Evolutionary conservation across 2,113 vertebrate genomes (phyloP).

Genomic region (Halichoerus grypus): DNA sequence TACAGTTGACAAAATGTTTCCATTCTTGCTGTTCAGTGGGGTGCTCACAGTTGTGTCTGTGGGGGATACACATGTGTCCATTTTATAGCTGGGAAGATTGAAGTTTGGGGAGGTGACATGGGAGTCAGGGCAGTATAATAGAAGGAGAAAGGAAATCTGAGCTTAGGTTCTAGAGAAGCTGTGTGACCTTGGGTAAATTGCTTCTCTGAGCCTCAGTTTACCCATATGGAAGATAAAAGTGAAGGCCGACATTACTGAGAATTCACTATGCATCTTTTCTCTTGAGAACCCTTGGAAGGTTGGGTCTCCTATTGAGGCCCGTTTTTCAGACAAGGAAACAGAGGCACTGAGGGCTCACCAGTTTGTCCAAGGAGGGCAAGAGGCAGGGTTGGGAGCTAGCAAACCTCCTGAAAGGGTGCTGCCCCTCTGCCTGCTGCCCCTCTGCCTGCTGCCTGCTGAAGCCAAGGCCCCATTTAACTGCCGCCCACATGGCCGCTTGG

Average conservation of each 20-base stretch:
- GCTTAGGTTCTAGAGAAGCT: neutral
- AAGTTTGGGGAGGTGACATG: neutral
- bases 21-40: neutral
- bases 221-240: neutral
- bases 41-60: neutral
- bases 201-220: neutral
- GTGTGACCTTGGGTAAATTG: neutral
- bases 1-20: neutral
- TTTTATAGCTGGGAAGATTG: neutral
- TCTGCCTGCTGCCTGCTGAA: too few relatives aligned
- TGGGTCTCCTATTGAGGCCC: neutral
- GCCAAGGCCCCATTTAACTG: neutral
- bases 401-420: too few relatives aligned
- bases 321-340: neutral
- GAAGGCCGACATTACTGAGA: neutral
- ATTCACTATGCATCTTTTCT: neutral
- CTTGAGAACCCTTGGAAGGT: neutral
- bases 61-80: neutral
- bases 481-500: accelerated
- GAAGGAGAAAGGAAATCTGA: neutral
- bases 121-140: neutral
- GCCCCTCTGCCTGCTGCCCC: too few relatives aligned
- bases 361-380: neutral
- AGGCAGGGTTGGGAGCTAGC: neutral
- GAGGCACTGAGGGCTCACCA: neutral